Evolutionary conservation across 1,140 invertebrate genomes (phyloP), one percentile per base, ranked within the genome.

Genomic region (Drosophila orena): DNA sequence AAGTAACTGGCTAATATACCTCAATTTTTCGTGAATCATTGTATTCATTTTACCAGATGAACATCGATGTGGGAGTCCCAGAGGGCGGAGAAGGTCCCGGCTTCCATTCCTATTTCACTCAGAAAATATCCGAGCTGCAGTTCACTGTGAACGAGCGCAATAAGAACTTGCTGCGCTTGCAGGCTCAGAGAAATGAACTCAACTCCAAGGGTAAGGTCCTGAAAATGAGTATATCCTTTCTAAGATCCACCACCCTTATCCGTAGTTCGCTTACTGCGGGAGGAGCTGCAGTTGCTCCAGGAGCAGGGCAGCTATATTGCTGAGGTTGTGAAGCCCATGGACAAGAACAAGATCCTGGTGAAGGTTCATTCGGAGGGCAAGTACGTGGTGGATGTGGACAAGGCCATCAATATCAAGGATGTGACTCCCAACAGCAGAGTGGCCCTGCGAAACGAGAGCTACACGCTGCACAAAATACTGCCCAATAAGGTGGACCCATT

Each of bases 321-420:
- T 4, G 99, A 99, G 94, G 99, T 99, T 24, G 98, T 99, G 0
- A 99, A 99, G 92, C 98, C 98, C 0, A 99, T 99, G 98, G 99
- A 99, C 92, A 99, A 99, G 92, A 99, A 99, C 92, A 99, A 99
- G 93, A 98, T 99, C 2, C 93, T 99, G 0, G 99, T 99, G 0
- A 99, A 99, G 94, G 98, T 99, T 11, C 99, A 99, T 93, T 99
- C 99, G 2, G 99, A 99, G 94, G 99, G 99, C 49, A 99, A 99
- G 93, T 99, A 99, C 94, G 99, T 99, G 4, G 99, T 99, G 17
- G 99, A 99, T 93, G 94, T 99, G 72, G 99, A 99, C 92, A 99
- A 99, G 92, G 99, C 99, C 91, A 99, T 99, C 79, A 99, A 99
- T 90, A 99, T 99, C 44, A 98, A 98, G 85, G 97, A 99, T 93